A percentile compares a stretch with the other conserved stretches of the same genome.
Evolutionary conservation across 2,113 vertebrate species (phyloP).

Genomic region (Chaetodon auriga): DNA sequence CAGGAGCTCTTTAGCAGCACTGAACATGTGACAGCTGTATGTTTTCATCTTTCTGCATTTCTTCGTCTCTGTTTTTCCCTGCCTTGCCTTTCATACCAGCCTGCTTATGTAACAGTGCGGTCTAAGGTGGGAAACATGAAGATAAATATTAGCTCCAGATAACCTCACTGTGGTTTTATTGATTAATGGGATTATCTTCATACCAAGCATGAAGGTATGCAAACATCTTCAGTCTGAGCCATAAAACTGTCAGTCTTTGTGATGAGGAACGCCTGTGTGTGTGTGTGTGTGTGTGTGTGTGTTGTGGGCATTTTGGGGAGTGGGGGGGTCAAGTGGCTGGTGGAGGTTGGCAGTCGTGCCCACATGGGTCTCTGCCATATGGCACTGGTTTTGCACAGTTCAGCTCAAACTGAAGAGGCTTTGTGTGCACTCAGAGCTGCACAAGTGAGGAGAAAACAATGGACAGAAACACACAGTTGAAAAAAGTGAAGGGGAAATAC

Average conservation of each 20-base stretch:
- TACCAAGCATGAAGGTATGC: slow-evolving; percentile 36
- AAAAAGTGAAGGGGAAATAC: background rate
- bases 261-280: slow-evolving; percentile 29
- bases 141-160: slow-evolving; percentile 27
- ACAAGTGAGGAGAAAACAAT: slow-evolving; percentile 33
- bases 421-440: slow-evolving; percentile 50
- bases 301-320: background rate
- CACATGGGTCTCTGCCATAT: slow-evolving; percentile 68
- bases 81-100: slow-evolving; percentile 15
- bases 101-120: background rate
- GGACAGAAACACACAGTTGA: slow-evolving; percentile 32
- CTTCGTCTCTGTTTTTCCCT: background rate
- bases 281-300: slow-evolving; percentile 4
- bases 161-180: slow-evolving; percentile 34
- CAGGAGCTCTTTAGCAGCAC: slow-evolving; percentile 24
- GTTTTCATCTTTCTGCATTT: slow-evolving; percentile 36
- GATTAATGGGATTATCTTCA: slow-evolving; percentile 41
- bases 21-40: slow-evolving; percentile 39
- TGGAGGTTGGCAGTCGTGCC: slow-evolving; percentile 58
- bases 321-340: background rate
- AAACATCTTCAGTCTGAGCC: background rate
- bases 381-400: slow-evolving; percentile 60
- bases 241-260: background rate
- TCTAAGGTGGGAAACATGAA: slow-evolving; percentile 20
- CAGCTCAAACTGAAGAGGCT: slow-evolving; percentile 60